phyloP scores from a whole-genome alignment of 64 coral and sea anemone species.

The Pocillopora damicornis region DNA sequence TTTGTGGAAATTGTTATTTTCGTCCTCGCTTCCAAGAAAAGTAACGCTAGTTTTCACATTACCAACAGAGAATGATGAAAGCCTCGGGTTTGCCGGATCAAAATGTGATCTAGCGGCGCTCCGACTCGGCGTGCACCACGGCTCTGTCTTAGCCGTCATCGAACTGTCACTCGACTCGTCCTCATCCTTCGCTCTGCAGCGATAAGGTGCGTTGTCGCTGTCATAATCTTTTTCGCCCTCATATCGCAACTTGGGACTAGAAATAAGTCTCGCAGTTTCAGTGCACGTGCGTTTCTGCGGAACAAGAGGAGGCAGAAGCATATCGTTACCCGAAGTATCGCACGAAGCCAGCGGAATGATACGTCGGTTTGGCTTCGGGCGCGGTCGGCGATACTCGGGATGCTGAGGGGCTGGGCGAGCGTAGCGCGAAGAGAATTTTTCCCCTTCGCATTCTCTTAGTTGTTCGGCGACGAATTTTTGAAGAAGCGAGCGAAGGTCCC shows the following conservation, averaged over 20 bases:
- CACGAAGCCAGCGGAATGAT: conserved; percentile 13
- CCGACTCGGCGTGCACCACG: conserved; percentile 37
- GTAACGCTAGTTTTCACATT: conserved; percentile 56
- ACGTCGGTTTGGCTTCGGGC: conserved; percentile 23
- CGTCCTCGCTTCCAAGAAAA: conserved; percentile 75
- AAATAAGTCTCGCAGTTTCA: conserved; percentile 58
- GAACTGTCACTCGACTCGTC: conserved; percentile 85
- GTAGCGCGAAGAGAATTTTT: conserved; percentile 34
- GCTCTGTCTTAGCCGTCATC: conserved; percentile 75
- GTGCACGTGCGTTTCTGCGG: conserved; percentile 57
- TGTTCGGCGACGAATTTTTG: conserved; percentile 84
- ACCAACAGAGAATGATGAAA: conserved; percentile 42
- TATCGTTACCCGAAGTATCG: conserved; percentile 23
- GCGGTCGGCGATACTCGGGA: conserved; percentile 25
- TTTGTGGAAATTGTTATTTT: conserved; percentile 22
- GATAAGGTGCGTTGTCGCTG: conserved; percentile 59
- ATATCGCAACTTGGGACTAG: conserved; percentile 44
- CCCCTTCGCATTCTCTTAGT: conserved; percentile 60
- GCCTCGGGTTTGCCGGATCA: conserved; percentile 28
- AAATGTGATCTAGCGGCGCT: not conserved
- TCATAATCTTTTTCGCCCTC: conserved; percentile 60
- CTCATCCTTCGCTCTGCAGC: not conserved
- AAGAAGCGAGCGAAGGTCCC: conserved; percentile 48
- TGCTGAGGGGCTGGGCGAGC: not conserved
- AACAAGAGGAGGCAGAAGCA: conserved; percentile 59